Conservation (phyloP, 2,797 vertebrate species). For the Sylvia borin region DNA sequence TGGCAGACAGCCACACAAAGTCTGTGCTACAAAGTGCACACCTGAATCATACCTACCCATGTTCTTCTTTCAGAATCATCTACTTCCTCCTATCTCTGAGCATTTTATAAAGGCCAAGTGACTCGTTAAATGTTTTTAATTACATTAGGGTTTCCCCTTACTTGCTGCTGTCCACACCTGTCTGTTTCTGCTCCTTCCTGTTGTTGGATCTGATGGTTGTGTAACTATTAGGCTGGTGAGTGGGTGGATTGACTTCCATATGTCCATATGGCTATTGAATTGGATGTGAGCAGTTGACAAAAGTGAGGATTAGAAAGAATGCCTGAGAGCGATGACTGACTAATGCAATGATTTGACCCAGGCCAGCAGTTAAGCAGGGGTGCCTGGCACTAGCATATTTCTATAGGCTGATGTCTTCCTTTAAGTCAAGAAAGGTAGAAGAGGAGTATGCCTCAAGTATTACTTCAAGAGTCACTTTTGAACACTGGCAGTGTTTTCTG, state of each 20-base stretch:
- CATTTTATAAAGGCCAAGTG: neutral
- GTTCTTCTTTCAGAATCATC: neutral
- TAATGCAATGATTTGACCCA: neutral
- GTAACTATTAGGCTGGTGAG: neutral
- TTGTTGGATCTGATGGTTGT: neutral
- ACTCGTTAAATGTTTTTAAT: neutral
- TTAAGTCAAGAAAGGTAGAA: neutral
- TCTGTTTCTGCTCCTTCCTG: neutral
- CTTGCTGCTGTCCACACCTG: neutral
- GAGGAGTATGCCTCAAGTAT: neutral
- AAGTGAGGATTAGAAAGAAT: neutral
- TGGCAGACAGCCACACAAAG: neutral
- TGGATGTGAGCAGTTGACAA: neutral
- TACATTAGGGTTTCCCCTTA: neutral
- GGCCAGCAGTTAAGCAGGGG: neutral
- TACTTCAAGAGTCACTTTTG: neutral
- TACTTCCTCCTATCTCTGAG: neutral
- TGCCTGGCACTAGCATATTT: neutral
- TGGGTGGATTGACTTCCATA: neutral
- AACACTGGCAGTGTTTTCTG: neutral
- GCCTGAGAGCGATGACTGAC: neutral
- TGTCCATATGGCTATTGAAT: accelerated
- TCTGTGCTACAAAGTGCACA: neutral
- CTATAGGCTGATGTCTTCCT: neutral
- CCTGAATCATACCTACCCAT: neutral